Evolutionary conservation across 2,797 vertebrate genomes (phyloP), one percentile per base, ranked within the genome.

Genomic region (Numenius phaeopus): DNA sequence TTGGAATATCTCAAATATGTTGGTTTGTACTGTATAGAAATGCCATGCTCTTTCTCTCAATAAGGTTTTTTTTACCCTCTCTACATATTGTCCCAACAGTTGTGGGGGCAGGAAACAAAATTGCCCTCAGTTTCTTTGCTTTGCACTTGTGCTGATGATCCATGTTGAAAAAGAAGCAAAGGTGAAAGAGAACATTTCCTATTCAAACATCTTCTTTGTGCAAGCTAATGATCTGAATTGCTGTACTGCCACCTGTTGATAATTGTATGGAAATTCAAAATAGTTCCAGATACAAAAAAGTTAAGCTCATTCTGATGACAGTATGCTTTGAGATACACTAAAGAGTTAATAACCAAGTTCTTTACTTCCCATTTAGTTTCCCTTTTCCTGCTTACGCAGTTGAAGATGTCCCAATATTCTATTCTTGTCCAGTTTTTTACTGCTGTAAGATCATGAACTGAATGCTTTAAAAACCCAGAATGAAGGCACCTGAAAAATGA

Each of bases 211-310:
- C 14, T 8, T 26, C 32, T 55, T 22, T 15, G 54, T 22, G 61
- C 27, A n/a, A 61, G 16, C 11, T 27, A 32, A 52, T 30, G 14
- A 71, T 76, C 23, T 52, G 34, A 69, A 47, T 3, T 78, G 57
- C 89, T 93, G 27, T 62, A 32, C 92, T 83, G 95, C 93, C 94
- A 96, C 75, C 95, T 96, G 44, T 7, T 72, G 94, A 34, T 20
- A 52, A 54, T 7, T 14, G 12, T 1, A 23, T 0, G 21, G 78
- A 75, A 95, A 77, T n/a, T 19, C 50, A 66, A 46, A 78, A 40
- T 32, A 17, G 39, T 7, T 72, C 20, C 61, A 59, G 20, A 64
- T 1, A 69, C 9, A 40, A n/a, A 66, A 62, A 2, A 6, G 23
- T 23, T 44, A 54, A 65, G 5, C 23, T 22, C 34, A 16, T 10